A percentile compares a stretch with the other conserved stretches of the same genome.
These are phyloP conservation scores for Strix aluco DNA, from an alignment of 2,113 vertebrate species.

Conservation along the genomic window DNA sequence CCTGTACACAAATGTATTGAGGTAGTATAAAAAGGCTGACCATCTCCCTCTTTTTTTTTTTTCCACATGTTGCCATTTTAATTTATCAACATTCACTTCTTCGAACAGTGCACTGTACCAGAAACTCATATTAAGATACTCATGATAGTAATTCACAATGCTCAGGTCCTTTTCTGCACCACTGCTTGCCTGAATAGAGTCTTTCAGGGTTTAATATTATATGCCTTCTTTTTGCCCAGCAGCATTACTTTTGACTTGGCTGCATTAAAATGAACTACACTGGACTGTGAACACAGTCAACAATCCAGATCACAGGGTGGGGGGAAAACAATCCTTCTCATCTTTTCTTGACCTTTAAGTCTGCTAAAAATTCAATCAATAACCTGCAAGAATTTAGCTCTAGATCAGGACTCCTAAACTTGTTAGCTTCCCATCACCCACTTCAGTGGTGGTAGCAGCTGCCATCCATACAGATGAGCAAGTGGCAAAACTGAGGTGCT, in stretches of 20 bases:
- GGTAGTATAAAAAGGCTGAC: neutral
- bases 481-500: neutral
- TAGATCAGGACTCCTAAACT: neutral
- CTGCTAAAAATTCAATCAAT: neutral
- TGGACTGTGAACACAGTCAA: neutral
- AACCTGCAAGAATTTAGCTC: neutral
- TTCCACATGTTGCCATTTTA: neutral
- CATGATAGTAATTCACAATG: neutral
- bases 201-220: neutral
- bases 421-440: neutral
- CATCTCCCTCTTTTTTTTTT: neutral
- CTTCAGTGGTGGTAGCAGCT: neutral
- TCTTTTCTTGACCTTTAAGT: conserved; percentile 1
- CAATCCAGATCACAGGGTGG: neutral
- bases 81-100: neutral
- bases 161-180: neutral
- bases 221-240: neutral
- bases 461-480: neutral
- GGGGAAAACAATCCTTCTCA: neutral
- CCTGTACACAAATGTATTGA: neutral
- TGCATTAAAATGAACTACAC: neutral
- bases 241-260: neutral
- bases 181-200: neutral
- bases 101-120: neutral
- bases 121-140: neutral